These are phyloP conservation scores for Lasaia peninsularis DNA, from an alignment of 1,140 invertebrate genomes.

Conservation along the genomic window DNA sequence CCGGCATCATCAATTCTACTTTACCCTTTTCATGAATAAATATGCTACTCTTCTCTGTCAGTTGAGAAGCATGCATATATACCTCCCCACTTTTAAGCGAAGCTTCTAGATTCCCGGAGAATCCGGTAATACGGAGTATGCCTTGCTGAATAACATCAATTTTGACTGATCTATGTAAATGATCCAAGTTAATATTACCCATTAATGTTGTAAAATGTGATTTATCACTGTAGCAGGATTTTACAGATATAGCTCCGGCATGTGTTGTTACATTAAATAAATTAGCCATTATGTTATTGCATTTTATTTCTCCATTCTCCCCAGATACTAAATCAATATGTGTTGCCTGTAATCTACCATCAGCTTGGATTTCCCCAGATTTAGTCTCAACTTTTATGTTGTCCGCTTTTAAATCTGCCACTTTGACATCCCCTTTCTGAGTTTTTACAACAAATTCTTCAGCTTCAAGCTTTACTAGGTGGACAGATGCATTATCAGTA, in stretches of 20 bases:
- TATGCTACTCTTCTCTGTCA: constrained; percentile 71
- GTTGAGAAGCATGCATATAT: constrained; percentile 66
- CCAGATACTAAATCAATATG: constrained; percentile 70
- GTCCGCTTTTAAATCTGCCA: constrained; percentile 61
- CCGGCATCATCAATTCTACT: constrained; percentile 62
- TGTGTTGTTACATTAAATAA: constrained; percentile 57
- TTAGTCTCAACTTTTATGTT: constrained; percentile 63
- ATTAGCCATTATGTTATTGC: constrained; percentile 70
- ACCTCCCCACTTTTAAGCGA: constrained; percentile 71
- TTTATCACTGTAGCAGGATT: constrained; percentile 73
- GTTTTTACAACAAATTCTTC: constrained; percentile 69
- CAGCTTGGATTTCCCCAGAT: constrained; percentile 55
- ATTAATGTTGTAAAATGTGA: constrained; percentile 69
- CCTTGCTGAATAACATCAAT: constrained; percentile 73
- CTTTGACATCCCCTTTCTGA: constrained; percentile 55
- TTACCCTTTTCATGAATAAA: constrained; percentile 75
- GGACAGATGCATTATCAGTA: constrained; percentile 62
- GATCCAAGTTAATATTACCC: constrained; percentile 63
- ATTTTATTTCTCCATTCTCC: constrained; percentile 49
- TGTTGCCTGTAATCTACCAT: constrained; percentile 61
- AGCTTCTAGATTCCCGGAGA: constrained; percentile 67
- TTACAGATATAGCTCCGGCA: constrained; percentile 60
- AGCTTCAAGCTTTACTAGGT: constrained; percentile 60
- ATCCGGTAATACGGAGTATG: constrained; percentile 66
- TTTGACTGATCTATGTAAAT: constrained; percentile 61